Base-by-base conservation (phyloP, 2,888 invertebrate genomes). In the Brachypterus glaber region DNA sequence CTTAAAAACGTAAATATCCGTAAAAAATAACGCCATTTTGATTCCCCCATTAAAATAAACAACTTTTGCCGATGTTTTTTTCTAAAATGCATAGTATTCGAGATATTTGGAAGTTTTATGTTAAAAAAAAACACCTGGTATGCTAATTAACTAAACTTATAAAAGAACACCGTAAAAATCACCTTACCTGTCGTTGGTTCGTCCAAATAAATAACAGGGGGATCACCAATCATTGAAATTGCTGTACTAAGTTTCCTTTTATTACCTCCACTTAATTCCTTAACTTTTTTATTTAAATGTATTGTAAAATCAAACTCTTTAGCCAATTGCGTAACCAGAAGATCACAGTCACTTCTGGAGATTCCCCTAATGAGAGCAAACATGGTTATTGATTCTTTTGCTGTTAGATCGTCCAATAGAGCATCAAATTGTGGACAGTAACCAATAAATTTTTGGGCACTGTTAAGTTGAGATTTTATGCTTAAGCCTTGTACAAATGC, bases 381-480 rank as follows among this genome's bases (percentile, higher is more conserved):
- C 54, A 70, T 63, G 30, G 53, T 54, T 13, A 70, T 54, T 2
- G 65, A 67, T 51, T 70, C 68, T 42, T 65, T 53, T 2, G 66
- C 68, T 2, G 68, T 68, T 57, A 70, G 56, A 40, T 68, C 63
- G 33, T 66, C 64, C 29, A 69, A 55, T 2, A 69, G 39, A 3
- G 67, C 69, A 48, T 69, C 68, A 47, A 69, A 70, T 47, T 71
- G 70, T 3, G 70, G 70, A 47, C 70, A 70, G 49, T 70, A 71
- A 11, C 70, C 53, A 18, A 78, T 77, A 50, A 70, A 69, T 44
- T 71, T 62, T 42, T 77, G 70, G 1, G 77, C 72, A 34, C 60
- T 57, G 37, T 69, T 71, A 53, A 76, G 70, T 21, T 74, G 57
- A 2, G 46, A 63, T 39, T 66, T 47, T 3, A 54, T 37, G 21